Percentiles rank a stretch among this genome's conserved stretches.
Evolutionary conservation across 2,797 vertebrate species (phyloP).

Genomic region (Eutrigla gurnardus): DNA sequence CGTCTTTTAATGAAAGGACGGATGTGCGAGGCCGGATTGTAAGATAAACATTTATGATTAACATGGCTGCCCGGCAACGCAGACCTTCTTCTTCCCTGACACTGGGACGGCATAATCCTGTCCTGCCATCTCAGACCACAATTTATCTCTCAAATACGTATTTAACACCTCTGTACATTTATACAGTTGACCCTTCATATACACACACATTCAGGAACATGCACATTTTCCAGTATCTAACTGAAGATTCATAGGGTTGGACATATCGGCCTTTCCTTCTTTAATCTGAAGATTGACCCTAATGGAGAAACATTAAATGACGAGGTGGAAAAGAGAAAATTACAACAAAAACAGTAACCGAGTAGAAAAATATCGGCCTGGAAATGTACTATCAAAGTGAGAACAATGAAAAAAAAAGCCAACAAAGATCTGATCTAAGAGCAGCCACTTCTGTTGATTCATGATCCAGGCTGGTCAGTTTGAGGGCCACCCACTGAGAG

Average conservation of each 20-base stretch:
- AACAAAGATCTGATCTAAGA: slow-evolving; percentile 35
- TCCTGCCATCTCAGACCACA: slow-evolving; percentile 56
- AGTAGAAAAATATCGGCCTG: not conserved
- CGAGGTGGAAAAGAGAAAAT: slow-evolving; percentile 1
- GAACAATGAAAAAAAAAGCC: slow-evolving; percentile 15
- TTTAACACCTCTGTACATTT: slow-evolving; percentile 18
- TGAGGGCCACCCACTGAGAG: slow-evolving; percentile 80
- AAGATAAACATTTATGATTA: slow-evolving; percentile 87
- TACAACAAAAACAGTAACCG: not conserved
- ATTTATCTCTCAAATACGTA: slow-evolving; percentile 43
- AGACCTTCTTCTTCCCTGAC: slow-evolving; percentile 70
- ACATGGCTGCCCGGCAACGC: slow-evolving; percentile 73
- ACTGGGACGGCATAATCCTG: slow-evolving; percentile 72
- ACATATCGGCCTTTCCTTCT: not conserved
- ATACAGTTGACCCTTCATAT: slow-evolving; percentile 9
- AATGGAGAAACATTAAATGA: not conserved
- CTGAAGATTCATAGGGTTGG: not conserved
- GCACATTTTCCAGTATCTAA: not conserved
- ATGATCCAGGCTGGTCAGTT: slow-evolving; percentile 50
- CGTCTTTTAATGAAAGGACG: slow-evolving; percentile 77
- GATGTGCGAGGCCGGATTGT: slow-evolving; percentile 76
- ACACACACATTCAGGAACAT: not conserved
- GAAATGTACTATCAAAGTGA: slow-evolving; percentile 9
- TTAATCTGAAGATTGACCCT: slow-evolving; percentile 4
- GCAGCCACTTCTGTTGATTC: slow-evolving; percentile 44